Percentiles rank a stretch among this genome's conserved stretches.
Evolutionary conservation across 2,113 vertebrate species (phyloP).

Genomic region (Heterotilapia buettikoferi): DNA sequence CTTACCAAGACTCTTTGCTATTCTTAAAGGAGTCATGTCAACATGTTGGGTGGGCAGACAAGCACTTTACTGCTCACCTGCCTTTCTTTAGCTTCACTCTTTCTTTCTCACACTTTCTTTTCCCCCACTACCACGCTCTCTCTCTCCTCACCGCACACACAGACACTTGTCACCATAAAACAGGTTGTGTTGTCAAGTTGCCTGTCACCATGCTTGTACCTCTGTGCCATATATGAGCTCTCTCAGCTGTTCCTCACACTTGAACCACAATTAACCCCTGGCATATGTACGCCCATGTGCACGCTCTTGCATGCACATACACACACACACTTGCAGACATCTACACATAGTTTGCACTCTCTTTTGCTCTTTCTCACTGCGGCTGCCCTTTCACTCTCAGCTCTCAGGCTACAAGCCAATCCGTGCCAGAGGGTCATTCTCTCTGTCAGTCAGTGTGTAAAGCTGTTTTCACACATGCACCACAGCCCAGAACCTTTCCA

Average conservation of each 20-base stretch:
- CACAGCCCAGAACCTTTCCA: neutral
- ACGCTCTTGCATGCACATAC: neutral
- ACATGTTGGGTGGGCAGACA: constrained; percentile 58
- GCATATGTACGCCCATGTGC: neutral
- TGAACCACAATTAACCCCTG: constrained; percentile 72
- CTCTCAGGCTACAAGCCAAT: constrained; percentile 59
- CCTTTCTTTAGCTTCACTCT: constrained; percentile 50
- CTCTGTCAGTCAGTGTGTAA: constrained; percentile 23
- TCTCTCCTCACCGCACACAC: constrained; percentile 1
- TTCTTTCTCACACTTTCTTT: constrained; percentile 43
- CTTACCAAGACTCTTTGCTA: constrained; percentile 51
- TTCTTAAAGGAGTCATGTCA: constrained; percentile 58
- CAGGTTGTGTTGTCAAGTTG: constrained; percentile 64
- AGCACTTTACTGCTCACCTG: constrained; percentile 56
- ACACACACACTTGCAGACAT: neutral
- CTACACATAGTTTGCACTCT: constrained; percentile 48
- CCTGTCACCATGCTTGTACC: constrained; percentile 64
- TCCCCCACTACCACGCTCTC: neutral
- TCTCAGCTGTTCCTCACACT: constrained; percentile 73
- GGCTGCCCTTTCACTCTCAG: constrained; percentile 61
- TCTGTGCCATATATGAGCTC: constrained; percentile 67
- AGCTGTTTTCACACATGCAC: neutral
- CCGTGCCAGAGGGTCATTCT: constrained; percentile 16
- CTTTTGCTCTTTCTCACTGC: constrained; percentile 42
- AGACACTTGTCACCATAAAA: constrained; percentile 68